phyloP scores from a whole-genome alignment of 2,113 vertebrate genomes.

The Lynx canadensis region DNA sequence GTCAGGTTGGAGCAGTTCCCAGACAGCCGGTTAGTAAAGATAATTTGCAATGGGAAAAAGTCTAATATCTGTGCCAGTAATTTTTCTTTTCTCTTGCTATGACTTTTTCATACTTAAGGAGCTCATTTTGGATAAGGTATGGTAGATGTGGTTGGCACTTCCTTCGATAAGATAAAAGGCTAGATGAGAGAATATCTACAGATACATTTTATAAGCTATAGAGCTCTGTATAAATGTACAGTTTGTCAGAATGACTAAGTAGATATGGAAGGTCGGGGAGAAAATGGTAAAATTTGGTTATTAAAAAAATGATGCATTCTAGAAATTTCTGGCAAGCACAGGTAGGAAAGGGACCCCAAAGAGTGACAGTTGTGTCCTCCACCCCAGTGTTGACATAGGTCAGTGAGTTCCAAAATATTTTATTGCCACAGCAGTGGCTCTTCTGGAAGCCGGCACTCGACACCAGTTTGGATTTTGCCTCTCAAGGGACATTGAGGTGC shows the following conservation, averaged over 20 bases:
- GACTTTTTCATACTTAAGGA: slow-evolving; percentile 72
- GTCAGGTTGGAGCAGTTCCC: slow-evolving; percentile 84
- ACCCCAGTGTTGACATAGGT: neutral
- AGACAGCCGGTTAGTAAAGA: slow-evolving; percentile 81
- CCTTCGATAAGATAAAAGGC: neutral
- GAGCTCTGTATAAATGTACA: neutral
- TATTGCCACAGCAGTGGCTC: neutral
- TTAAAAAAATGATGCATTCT: neutral
- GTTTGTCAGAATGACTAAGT: neutral
- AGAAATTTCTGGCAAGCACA: neutral
- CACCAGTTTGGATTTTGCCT: neutral
- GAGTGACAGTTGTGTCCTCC: neutral
- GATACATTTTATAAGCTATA: neutral
- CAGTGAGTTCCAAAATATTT: neutral
- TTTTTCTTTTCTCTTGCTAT: slow-evolving; percentile 82
- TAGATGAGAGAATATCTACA: neutral
- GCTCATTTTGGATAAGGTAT: neutral
- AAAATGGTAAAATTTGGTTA: neutral
- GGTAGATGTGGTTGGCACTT: neutral
- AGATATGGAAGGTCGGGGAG: neutral
- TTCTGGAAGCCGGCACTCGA: neutral
- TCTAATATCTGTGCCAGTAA: slow-evolving; percentile 81
- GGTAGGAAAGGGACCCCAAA: neutral
- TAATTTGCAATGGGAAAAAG: slow-evolving; percentile 84
- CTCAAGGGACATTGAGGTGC: neutral